Evolutionary conservation across 2,888 invertebrate species (phyloP).

Genomic region (Pseudanteris insignis): DNA sequence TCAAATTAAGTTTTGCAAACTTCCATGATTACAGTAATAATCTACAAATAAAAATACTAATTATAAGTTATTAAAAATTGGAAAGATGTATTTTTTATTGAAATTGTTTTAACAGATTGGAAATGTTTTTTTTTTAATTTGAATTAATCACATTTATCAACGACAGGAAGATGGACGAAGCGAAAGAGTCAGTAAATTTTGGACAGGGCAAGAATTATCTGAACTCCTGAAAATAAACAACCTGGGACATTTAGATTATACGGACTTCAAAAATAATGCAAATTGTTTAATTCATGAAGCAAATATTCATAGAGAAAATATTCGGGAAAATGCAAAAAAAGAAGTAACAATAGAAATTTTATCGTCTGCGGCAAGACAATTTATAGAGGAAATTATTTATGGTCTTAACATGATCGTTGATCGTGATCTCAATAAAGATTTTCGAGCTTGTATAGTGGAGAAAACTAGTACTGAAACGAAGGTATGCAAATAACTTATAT

Average conservation of each 20-base stretch:
- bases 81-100: too few species aligned
- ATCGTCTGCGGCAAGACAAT: conserved; percentile 36
- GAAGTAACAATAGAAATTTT: conserved; percentile 34
- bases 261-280: background rate
- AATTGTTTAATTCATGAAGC: too few species aligned
- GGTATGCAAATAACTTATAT: too few species aligned
- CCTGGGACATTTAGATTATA: background rate
- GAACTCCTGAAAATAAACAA: conserved; percentile 29
- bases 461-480: conserved; percentile 1
- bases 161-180: conserved; percentile 28
- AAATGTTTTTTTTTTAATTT: too few species aligned
- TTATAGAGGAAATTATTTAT: conserved; percentile 49
- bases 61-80: too few species aligned
- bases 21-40: too few species aligned
- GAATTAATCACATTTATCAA: background rate
- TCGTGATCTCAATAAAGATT: conserved; percentile 44
- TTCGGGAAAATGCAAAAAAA: background rate
- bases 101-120: too few species aligned
- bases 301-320: background rate
- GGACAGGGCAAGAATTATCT: conserved; percentile 53
- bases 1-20: too few species aligned
- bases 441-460: conserved; percentile 50
- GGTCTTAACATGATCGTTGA: conserved; percentile 1
- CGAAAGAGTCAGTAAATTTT: conserved; percentile 48
- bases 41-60: too few species aligned